phyloP scores from a whole-genome alignment of 2,797 vertebrate species.

The Enteromius mattozi region DNA sequence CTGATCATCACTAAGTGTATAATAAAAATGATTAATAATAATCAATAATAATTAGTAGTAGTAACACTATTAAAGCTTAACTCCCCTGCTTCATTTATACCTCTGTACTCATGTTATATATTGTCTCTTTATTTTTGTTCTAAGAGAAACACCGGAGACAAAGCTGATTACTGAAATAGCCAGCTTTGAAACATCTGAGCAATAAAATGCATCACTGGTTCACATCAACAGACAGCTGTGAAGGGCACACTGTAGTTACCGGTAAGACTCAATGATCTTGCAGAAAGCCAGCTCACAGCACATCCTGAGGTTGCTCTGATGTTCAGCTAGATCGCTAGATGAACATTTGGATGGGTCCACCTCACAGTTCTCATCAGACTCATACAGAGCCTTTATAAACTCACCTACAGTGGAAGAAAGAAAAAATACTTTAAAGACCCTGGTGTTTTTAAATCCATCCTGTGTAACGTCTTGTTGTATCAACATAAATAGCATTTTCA shows the following conservation, averaged over 20 bases:
- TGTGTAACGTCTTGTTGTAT: neutral
- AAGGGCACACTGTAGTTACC: slow-evolving; percentile 69
- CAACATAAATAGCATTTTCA: neutral
- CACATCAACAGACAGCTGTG: neutral
- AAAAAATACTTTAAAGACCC: neutral
- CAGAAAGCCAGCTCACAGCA: slow-evolving; percentile 99
- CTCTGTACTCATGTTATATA: neutral
- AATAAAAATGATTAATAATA: neutral
- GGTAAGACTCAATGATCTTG: slow-evolving; percentile 99
- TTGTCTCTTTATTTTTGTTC: neutral
- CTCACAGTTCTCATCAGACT: slow-evolving; percentile 98
- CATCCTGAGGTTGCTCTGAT: slow-evolving; percentile 99
- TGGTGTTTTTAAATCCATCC: neutral
- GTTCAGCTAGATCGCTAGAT: slow-evolving; percentile 87
- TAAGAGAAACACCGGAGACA: neutral
- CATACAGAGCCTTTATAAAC: slow-evolving; percentile 97
- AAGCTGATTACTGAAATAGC: neutral
- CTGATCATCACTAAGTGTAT: neutral
- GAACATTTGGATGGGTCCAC: slow-evolving; percentile 96
- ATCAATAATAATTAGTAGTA: neutral
- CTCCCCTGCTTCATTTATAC: neutral
- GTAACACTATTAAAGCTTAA: neutral
- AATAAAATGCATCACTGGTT: slow-evolving; percentile 6
- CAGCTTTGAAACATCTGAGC: neutral
- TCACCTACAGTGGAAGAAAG: slow-evolving; percentile 81